phyloP scores from a whole-genome alignment of 2,797 vertebrate species.

The Melanitta fusca region DNA sequence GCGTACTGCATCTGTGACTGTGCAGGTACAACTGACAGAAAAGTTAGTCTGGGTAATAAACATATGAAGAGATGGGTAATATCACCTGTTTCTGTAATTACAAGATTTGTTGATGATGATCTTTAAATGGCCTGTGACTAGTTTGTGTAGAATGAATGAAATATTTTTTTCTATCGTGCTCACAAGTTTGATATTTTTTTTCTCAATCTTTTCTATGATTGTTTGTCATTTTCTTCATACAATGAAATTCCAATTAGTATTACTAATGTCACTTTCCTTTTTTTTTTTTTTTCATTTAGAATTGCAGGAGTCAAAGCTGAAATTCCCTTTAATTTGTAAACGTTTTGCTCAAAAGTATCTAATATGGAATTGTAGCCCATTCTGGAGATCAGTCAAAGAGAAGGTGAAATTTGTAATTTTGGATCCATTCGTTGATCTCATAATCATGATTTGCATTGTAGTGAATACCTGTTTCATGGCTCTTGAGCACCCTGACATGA shows the following conservation, averaged over 20 bases:
- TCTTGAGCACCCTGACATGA: slow-evolving; percentile 86
- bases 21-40: background rate
- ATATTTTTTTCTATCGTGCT: background rate
- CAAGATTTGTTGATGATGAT: background rate
- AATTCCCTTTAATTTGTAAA: slow-evolving; percentile 85
- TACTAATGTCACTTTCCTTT: background rate
- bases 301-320: slow-evolving; percentile 85
- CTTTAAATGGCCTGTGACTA: background rate
- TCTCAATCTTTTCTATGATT: background rate
- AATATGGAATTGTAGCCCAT: slow-evolving; percentile 88
- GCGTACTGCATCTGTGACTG: background rate
- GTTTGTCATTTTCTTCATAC: background rate
- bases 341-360: slow-evolving; percentile 83
- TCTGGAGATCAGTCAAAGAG: slow-evolving; percentile 86
- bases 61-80: background rate
- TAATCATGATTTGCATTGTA: slow-evolving; percentile 91
- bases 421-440: slow-evolving; percentile 89
- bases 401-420: slow-evolving; percentile 85
- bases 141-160: background rate
- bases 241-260: background rate
- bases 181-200: background rate
- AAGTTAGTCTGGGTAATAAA: background rate
- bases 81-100: background rate
- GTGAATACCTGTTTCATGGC: slow-evolving; percentile 93
- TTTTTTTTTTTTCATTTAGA: slow-evolving; percentile 75